Conservation (phyloP, 2,888 invertebrate genomes). For the Hofmannophila pseudospretella region DNA sequence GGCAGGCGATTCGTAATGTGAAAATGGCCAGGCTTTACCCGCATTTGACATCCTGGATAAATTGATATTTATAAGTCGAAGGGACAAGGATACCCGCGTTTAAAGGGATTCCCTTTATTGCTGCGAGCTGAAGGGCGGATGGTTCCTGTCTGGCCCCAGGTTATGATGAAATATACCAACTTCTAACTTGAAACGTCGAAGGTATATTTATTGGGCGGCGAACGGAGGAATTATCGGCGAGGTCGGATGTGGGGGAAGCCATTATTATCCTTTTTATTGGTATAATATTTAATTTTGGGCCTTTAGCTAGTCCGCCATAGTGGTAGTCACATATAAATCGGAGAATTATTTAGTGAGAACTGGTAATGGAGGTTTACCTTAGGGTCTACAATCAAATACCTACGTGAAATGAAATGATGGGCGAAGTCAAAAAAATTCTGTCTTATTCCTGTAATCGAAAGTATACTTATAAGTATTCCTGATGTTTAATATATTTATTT, state of each 20-base stretch:
- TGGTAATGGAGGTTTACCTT: slow-evolving; percentile 16
- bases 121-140: slow-evolving; percentile 57
- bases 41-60: slow-evolving; percentile 72
- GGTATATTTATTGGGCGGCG: slow-evolving; percentile 69
- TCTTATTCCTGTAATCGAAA: too few species aligned
- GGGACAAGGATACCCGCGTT: slow-evolving; percentile 66
- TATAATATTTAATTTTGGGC: slow-evolving; percentile 76
- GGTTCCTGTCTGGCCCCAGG: slow-evolving; percentile 66
- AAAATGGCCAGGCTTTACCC: slow-evolving; percentile 63
- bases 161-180: slow-evolving; percentile 73
- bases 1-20: slow-evolving; percentile 60
- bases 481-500: too few species aligned
- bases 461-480: too few species aligned
- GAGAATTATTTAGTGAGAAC: slow-evolving; percentile 50
- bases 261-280: slow-evolving; percentile 76
- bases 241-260: slow-evolving; percentile 67
- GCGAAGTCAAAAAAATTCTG: too few species aligned
- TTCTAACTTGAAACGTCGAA: slow-evolving; percentile 71
- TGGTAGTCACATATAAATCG: slow-evolving; percentile 64
- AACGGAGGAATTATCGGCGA: slow-evolving; percentile 65
- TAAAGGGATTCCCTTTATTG: slow-evolving; percentile 77
- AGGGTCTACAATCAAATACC: background rate
- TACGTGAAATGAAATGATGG: slow-evolving; percentile 1
- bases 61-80: slow-evolving; percentile 76
- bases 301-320: slow-evolving; percentile 51